Evolutionary conservation across 1,140 invertebrate species (phyloP), one percentile per base, ranked within the genome.

Genomic region (Lanistes nyassanus): DNA sequence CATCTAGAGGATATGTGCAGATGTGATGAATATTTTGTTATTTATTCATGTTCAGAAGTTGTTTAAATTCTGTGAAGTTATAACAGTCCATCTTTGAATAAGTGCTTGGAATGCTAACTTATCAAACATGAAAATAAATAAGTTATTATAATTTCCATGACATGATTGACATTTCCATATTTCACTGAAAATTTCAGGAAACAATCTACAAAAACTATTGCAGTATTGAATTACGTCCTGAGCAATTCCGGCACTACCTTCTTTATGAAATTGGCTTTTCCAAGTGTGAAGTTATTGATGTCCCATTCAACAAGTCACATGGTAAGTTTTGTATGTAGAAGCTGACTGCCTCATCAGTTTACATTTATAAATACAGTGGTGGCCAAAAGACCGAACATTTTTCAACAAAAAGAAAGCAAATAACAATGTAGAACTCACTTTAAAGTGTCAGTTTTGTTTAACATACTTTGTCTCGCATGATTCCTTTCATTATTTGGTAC

Each of bases 191-290:
- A n/a, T 51, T 67, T 5, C 91, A 97, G 96, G 94, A 94, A 82
- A 92, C 92, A 26, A 97, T 96, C 65, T 95, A 93, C 85, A 92
- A 94, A 76, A 97, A 96, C 87, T 98, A 95, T 88, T 92, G 94
- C 79, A 92, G 90, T 37, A 97, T 98, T 70, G 92, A 95, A 82
- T 92, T 99, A 80, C 94, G 93, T 78, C 97, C 97, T 0, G 93
- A 96, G 66, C 94, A 95, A 79, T 98, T 98, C 86, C 94, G 94
- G 11, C 94, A 97, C 75, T 98, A 95, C 89, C 90, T 99, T 34
- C 89, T 98, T 1, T 90, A 92, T 0, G 95, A 97, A 84, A 94
- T 98, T 29, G 97, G 97, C 5, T 98, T 98, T 88, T 93, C 92
- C 79, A 95, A 95, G 82, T 96, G 94, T 86, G 95, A 96, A 83